A percentile compares a stretch with the other conserved stretches of the same genome.
phyloP scores from a whole-genome alignment of 2,113 vertebrate species.

The Pteronura brasiliensis region DNA sequence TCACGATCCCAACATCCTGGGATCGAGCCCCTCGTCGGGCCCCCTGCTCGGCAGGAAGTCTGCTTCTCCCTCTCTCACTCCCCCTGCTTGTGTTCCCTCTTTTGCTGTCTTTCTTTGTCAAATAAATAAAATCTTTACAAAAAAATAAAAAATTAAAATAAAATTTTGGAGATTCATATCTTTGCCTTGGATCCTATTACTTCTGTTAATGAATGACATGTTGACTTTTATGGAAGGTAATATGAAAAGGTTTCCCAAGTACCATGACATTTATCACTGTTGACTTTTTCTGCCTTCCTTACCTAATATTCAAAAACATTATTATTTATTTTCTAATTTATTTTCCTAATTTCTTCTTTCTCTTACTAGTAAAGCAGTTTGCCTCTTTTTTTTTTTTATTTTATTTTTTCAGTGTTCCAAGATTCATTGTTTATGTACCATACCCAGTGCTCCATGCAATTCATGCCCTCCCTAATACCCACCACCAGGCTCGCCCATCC shows the following conservation, averaged over 20 bases:
- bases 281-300: neutral
- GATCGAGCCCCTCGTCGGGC: too few species aligned
- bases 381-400: neutral
- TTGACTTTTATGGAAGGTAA: neutral
- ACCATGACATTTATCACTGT: neutral
- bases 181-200: neutral
- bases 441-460: too few species aligned
- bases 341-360: conserved; percentile 7
- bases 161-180: conserved; percentile 19
- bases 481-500: too few species aligned
- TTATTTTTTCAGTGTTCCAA: too few species aligned
- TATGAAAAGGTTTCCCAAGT: conserved; percentile 26
- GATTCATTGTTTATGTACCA: too few species aligned
- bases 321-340: conserved; percentile 8
- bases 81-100: too few species aligned
- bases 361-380: neutral
- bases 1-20: too few species aligned
- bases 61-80: too few species aligned
- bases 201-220: conserved; percentile 5
- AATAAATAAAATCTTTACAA: too few species aligned
- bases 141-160: neutral
- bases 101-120: too few species aligned
- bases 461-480: too few species aligned
- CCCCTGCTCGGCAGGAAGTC: too few species aligned
- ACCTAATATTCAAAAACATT: neutral